Evolutionary conservation across 2,113 vertebrate genomes (phyloP).

Genomic region (Oncorhynchus keta): DNA sequence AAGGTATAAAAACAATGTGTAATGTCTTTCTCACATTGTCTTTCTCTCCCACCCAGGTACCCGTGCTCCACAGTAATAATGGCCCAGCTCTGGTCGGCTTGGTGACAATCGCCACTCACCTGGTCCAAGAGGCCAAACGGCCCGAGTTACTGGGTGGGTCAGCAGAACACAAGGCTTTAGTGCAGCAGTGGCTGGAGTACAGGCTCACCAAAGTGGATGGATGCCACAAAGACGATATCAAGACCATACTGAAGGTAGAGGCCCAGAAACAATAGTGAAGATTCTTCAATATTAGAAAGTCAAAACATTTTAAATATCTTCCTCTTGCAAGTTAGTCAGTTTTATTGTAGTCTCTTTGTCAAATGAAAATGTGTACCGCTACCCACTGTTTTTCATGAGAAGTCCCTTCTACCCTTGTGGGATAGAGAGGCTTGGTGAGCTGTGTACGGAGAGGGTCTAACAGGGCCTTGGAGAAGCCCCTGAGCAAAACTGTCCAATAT

Average conservation of each 20-base stretch:
- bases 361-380: no score
- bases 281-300: no score
- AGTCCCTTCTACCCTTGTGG: no score
- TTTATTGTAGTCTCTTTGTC: no score
- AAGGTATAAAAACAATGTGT: no score
- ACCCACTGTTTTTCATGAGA: no score
- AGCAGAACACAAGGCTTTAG: constrained; percentile 83
- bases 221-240: constrained; percentile 78
- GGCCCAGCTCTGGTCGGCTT: constrained; percentile 82
- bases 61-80: constrained; percentile 88
- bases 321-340: no score
- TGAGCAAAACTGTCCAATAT: not conserved
- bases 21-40: no score
- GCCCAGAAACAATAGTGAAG: no score
- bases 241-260: constrained; percentile 82
- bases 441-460: not conserved
- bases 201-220: constrained; percentile 81
- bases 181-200: constrained; percentile 95
- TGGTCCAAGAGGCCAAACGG: constrained; percentile 83
- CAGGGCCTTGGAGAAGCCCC: not conserved
- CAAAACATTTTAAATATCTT: no score
- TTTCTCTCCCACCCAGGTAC: constrained; percentile 67
- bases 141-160: constrained; percentile 82
- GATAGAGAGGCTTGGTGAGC: not conserved
- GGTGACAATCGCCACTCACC: constrained; percentile 84